phyloP scores from a whole-genome alignment of 2,797 vertebrate species.

The Peromyscus melanophrys region DNA sequence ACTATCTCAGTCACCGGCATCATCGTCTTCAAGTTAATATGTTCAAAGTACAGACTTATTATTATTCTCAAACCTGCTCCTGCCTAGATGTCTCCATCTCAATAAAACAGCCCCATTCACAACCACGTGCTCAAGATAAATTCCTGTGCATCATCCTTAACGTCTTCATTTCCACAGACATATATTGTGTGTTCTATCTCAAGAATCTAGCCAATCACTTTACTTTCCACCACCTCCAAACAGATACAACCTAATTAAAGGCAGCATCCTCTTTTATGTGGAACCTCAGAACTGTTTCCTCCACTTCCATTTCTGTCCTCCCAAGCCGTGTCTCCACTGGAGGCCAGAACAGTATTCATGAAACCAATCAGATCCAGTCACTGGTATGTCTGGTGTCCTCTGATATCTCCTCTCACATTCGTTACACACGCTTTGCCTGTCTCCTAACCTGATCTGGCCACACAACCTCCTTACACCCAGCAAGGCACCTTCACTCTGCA shows the following conservation, averaged over 20 bases:
- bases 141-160: neutral
- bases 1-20: neutral
- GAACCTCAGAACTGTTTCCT: neutral
- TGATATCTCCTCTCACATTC: fast-evolving
- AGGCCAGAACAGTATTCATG: fast-evolving
- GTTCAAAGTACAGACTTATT: neutral
- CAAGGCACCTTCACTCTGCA: fast-evolving
- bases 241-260: fast-evolving
- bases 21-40: neutral
- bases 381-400: neutral
- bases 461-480: too few species aligned
- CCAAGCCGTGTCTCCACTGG: neutral
- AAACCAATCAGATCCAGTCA: neutral
- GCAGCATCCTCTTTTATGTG: neutral
- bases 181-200: neutral
- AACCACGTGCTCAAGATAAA: neutral
- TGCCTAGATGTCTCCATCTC: neutral
- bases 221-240: neutral
- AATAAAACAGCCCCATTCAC: neutral
- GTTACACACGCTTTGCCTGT: neutral
- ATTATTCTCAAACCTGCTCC: neutral
- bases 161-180: neutral
- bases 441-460: neutral
- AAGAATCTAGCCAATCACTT: neutral
- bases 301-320: neutral